phyloP scores from a whole-genome alignment of 2,113 vertebrate genomes.

The Hylia prasina region DNA sequence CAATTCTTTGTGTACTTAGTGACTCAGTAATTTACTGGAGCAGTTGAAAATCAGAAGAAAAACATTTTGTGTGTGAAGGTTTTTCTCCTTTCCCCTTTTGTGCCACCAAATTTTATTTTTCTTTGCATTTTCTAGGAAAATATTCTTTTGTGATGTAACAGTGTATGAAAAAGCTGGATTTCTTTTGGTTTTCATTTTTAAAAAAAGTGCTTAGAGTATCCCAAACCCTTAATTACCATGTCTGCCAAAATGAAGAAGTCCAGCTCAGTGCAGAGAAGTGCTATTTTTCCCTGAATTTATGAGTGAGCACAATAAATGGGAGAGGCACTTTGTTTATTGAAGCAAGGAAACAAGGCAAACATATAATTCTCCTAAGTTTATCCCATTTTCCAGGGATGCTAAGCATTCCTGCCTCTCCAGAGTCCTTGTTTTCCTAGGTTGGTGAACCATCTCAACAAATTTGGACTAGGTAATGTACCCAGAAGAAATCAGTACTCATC shows the following conservation, averaged over 20 bases:
- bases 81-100: background rate
- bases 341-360: background rate
- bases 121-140: conserved; percentile 50
- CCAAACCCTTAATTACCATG: conserved; percentile 12
- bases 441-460: background rate
- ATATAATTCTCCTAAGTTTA: background rate
- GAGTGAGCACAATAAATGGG: background rate
- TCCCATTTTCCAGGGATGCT: background rate
- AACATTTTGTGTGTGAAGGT: background rate
- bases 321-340: background rate
- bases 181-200: background rate
- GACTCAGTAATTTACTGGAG: background rate
- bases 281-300: background rate
- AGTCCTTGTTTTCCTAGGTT: background rate
- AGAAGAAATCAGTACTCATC: background rate
- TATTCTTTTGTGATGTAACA: background rate
- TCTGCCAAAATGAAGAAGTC: background rate
- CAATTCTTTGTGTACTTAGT: background rate
- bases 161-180: background rate
- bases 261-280: background rate
- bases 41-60: background rate
- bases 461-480: background rate
- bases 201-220: background rate
- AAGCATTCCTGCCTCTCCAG: background rate
- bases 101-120: background rate